phyloP scores from a whole-genome alignment of 2,888 invertebrate species.

The Morpho achilles region DNA sequence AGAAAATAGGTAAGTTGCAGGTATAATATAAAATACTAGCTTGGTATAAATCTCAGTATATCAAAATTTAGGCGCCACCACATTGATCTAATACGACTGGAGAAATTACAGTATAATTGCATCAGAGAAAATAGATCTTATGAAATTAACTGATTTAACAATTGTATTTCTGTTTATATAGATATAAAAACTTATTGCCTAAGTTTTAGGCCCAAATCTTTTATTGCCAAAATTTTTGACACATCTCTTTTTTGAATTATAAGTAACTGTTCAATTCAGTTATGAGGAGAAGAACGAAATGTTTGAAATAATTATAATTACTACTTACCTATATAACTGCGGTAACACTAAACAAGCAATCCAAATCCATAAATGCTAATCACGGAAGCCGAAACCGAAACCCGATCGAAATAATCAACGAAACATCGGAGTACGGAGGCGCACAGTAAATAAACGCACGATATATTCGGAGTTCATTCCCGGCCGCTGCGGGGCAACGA shows the following conservation, averaged over 20 bases:
- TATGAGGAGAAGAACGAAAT: background rate
- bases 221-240: too few relatives aligned
- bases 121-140: too few relatives aligned
- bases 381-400: constrained; percentile 35
- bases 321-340: constrained; percentile 17
- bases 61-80: too few relatives aligned
- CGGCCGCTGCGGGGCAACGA: constrained; percentile 74
- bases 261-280: background rate
- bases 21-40: too few relatives aligned
- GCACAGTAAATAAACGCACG: constrained; percentile 52
- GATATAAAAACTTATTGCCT: too few relatives aligned
- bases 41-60: too few relatives aligned
- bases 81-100: too few relatives aligned
- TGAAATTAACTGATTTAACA: too few relatives aligned
- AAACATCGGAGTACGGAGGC: constrained; percentile 32
- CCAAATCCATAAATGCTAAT: constrained; percentile 26
- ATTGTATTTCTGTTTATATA: too few relatives aligned
- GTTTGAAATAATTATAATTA: background rate
- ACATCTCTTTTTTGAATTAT: background rate
- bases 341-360: constrained; percentile 15
- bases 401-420: constrained; percentile 35
- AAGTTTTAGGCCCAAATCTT: too few relatives aligned
- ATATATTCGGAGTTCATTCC: constrained; percentile 76
- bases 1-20: too few relatives aligned
- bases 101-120: too few relatives aligned